Base-by-base conservation (phyloP, 1,140 invertebrate genomes). In the Sarcophaga peregrina region DNA sequence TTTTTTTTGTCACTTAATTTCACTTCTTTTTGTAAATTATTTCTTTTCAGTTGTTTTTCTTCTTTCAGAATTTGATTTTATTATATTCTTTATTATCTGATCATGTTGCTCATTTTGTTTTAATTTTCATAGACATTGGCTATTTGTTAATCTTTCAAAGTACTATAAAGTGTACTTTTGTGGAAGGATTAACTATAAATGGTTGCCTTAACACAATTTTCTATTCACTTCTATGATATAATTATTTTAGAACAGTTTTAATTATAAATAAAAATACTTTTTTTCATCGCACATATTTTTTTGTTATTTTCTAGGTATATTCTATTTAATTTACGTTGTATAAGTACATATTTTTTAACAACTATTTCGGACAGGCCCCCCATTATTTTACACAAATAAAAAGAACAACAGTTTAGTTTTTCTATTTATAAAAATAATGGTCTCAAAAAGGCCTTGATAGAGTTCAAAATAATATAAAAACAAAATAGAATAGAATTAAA, bases 401-500 rank as follows among this genome's bases (percentile, higher is more conserved):
- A 58, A 58, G 13, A 58, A n/a, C 62, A 68, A 68, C n/a, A 68
- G 20, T 9, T 68, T 68, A 6, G 17, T 68, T 17, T 68, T 68
- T 68, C 20, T 68, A 25, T 68, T 68, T 17, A 9, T 68, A 25
- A 8, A 68, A 68, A 20, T 68, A 68, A 20, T 68, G 62, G 62
- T 68, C 20, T 68, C 6, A 20, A 25, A 78, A 78, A 78, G 75
- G 47, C 75, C 75, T 78, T 78, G 75, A 17, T 20, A 52, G 50
- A 78, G 75, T 78, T 78, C 75, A 78, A 78, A 68, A 68, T 68
- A 7, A 20, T 25, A 8, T 68, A 68, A 68, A 68, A 68, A 68
- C n/a, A 68, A 68, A 68, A 68, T 20, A 68, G 17, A 68, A 68
- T 20, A 68, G 17, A 68, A 68, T 68, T 25, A 68, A 68, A 68